These are phyloP conservation scores for Trachelus stipa DNA, from an alignment of 2,888 invertebrate genomes.

Conservation along the genomic window DNA sequence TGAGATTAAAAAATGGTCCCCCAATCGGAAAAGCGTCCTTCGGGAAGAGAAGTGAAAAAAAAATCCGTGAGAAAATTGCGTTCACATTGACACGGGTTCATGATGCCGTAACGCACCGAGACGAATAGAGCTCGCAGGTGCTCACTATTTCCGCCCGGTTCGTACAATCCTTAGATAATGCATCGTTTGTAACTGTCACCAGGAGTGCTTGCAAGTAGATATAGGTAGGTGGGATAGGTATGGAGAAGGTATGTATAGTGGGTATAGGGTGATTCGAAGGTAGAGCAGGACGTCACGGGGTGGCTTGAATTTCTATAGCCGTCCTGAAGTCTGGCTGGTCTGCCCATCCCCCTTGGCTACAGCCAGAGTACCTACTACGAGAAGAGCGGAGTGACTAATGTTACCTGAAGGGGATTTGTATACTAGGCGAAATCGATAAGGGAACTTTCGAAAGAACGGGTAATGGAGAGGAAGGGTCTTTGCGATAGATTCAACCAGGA, in stretches of 20 bases:
- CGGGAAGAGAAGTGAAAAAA: neutral
- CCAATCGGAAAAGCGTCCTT: neutral
- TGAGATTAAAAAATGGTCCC: neutral
- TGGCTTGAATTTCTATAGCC: conserved; percentile 5
- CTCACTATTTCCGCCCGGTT: conserved; percentile 56
- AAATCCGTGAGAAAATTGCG: conserved; percentile 1
- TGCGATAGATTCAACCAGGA: conserved; percentile 29
- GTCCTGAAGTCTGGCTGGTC: neutral
- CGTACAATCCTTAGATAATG: conserved; percentile 62
- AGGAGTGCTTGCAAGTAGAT: conserved; percentile 24
- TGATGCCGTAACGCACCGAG: conserved; percentile 14
- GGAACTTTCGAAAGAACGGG: conserved; percentile 30
- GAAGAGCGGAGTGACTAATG: conserved; percentile 55
- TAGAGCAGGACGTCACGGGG: conserved; percentile 2
- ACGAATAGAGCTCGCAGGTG: conserved; percentile 56
- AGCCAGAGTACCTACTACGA: conserved; percentile 17
- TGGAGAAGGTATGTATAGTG: conserved; percentile 29
- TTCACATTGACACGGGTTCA: conserved; percentile 6
- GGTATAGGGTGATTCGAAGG: neutral
- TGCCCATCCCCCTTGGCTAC: neutral
- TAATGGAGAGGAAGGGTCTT: conserved; percentile 36
- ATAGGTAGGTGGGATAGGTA: conserved; percentile 35
- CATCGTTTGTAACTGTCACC: conserved; percentile 63
- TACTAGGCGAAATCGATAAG: conserved; percentile 59
- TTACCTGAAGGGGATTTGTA: conserved; percentile 59